These are phyloP conservation scores for Rhincodon typus DNA, from an alignment of 2,797 vertebrate genomes.

Conservation along the genomic window DNA sequence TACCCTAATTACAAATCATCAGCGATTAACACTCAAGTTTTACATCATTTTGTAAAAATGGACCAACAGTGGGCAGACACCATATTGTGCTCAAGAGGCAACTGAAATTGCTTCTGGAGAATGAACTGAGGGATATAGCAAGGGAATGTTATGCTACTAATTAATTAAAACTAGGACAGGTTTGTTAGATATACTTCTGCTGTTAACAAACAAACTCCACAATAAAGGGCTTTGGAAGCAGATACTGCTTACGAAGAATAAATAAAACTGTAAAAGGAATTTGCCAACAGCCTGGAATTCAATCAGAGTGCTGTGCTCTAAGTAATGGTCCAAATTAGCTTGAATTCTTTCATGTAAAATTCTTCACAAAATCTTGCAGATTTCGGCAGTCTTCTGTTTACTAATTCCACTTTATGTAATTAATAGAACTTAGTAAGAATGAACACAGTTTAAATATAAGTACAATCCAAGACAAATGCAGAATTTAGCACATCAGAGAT, in stretches of 20 bases:
- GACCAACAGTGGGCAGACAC: background rate
- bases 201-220: background rate
- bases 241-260: background rate
- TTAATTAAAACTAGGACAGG: background rate
- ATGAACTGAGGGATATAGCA: background rate
- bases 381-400: background rate
- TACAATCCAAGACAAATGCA: background rate
- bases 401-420: background rate
- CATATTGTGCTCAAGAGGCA: background rate
- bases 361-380: background rate
- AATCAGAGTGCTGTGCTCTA: background rate
- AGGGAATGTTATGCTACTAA: background rate
- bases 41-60: too few relatives aligned
- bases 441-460: background rate
- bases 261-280: background rate
- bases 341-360: background rate
- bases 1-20: too few relatives aligned
- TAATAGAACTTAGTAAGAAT: background rate
- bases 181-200: background rate
- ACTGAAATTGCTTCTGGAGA: background rate
- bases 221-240: background rate
- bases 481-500: background rate
- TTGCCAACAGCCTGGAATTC: background rate
- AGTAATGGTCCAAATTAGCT: background rate
- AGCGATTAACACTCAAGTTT: too few relatives aligned